These are phyloP conservation scores for Pseudomyrmex concolor DNA, from an alignment of 1,140 invertebrate species.

Conservation along the genomic window DNA sequence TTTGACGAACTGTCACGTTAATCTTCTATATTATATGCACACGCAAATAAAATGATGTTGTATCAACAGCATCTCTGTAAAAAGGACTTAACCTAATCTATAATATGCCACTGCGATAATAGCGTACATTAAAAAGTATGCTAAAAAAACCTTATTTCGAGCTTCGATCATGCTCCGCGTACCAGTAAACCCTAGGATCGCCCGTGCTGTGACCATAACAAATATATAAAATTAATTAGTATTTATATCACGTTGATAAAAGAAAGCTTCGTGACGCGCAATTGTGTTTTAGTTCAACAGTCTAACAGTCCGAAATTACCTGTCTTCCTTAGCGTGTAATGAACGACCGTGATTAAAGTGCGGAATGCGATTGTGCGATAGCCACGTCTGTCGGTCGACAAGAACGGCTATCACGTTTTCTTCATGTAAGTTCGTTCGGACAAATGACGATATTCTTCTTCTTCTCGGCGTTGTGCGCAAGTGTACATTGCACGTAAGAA, in stretches of 20 bases:
- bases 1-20: neutral
- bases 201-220: no score
- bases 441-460: conserved; percentile 57
- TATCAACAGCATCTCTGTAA: no score
- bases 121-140: no score
- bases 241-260: neutral
- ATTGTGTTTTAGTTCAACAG: conserved; percentile 6
- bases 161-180: no score
- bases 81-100: no score
- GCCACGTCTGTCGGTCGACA: conserved; percentile 3
- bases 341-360: conserved; percentile 44
- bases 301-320: conserved; percentile 16
- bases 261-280: neutral
- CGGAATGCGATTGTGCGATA: conserved; percentile 32
- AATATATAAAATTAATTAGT: neutral
- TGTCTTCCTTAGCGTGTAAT: conserved; percentile 34
- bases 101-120: no score
- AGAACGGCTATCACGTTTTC: conserved; percentile 42
- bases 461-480: conserved; percentile 6
- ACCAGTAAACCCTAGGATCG: no score
- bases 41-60: no score
- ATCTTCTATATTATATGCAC: neutral
- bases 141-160: no score
- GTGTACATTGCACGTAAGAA: conserved; percentile 24
- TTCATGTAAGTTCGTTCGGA: conserved; percentile 33